These are phyloP conservation scores for Mesorhabditis belari DNA, from an alignment of 2,888 invertebrate genomes.

Conservation along the genomic window DNA sequence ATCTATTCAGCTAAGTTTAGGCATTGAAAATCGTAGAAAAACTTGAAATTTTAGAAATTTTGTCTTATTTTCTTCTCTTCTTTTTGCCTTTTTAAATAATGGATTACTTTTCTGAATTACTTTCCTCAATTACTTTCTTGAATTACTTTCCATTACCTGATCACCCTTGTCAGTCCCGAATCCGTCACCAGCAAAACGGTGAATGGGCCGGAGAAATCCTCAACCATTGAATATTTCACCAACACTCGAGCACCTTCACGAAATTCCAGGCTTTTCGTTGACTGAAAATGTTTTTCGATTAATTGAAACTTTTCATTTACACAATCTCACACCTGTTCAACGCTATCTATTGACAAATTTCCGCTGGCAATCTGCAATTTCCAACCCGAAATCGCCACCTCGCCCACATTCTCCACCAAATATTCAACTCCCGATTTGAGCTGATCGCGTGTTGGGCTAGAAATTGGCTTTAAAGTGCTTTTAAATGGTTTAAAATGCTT, in stretches of 20 bases:
- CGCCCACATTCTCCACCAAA: neutral
- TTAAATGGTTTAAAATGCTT: too few relatives aligned
- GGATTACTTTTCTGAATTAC: too few relatives aligned
- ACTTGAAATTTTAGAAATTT: too few relatives aligned
- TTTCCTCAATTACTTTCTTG: too few relatives aligned
- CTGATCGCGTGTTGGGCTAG: neutral
- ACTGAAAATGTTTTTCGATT: too few relatives aligned
- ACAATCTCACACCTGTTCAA: neutral
- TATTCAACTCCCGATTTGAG: neutral
- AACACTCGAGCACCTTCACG: neutral
- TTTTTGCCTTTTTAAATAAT: too few relatives aligned
- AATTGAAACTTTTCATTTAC: too few relatives aligned
- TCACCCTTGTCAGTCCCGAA: neutral
- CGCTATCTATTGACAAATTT: neutral
- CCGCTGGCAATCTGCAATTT: neutral
- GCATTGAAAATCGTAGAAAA: too few relatives aligned
- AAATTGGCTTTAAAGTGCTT: too few relatives aligned
- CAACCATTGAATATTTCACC: neutral
- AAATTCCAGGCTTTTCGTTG: neutral
- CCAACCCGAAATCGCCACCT: neutral
- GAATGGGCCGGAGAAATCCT: neutral
- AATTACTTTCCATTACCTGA: neutral
- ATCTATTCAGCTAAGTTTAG: too few relatives aligned
- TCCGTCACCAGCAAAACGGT: neutral
- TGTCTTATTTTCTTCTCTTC: too few relatives aligned